Base-by-base conservation (phyloP, 2,888 invertebrate genomes). In the Corythucha ciliata region DNA sequence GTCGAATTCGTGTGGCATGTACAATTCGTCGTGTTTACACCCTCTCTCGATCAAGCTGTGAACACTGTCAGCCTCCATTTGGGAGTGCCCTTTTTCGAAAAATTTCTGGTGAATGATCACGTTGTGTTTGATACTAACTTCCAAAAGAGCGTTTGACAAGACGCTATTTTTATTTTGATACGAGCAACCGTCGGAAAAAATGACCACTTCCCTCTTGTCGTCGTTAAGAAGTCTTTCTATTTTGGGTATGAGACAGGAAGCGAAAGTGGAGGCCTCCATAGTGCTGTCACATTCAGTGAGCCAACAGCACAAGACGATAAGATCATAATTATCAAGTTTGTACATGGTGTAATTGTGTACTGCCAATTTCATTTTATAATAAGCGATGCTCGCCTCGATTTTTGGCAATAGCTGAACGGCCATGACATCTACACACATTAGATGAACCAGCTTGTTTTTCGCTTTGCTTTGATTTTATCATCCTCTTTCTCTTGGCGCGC, bases 51-150 rank as follows among this genome's bases (percentile, higher is more conserved):
- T 2, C 25, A 42, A 7, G 18, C 39, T 39, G 18, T 39, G 48
- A 21, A 39, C 48, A 24, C 48, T 39, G 39, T 48, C 48, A 6
- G 26, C 25, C 24, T 48, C 48, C 48, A 48, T 48, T 34, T 46
- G 46, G 7, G 46, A n/a, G 46, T 46, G 46, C 20, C 39, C 48
- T 25, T 39, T 20, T 25, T 18, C 37, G 18, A 48, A 39, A 21
- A 24, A 48, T 37, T 48, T 48, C 21, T 48, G 48, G 20, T 26
- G n/a, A 7, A 45, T 37, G 8, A 10, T 20, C n/a, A 41, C 25
- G 10, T 24, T 8, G 7, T 12, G 16, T 36, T 44, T 12, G 7
- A 44, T 8, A 12, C 29, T 16, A 4, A 44, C n/a, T 32, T 8
- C 6, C 24, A 44, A 8, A 12, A 48, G 37, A 12, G 48, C 48